Percentiles rank a stretch among this genome's conserved stretches.
These are phyloP conservation scores for Tenthredo scrophulariae DNA, from an alignment of 2,888 invertebrate species.

Conservation along the genomic window DNA sequence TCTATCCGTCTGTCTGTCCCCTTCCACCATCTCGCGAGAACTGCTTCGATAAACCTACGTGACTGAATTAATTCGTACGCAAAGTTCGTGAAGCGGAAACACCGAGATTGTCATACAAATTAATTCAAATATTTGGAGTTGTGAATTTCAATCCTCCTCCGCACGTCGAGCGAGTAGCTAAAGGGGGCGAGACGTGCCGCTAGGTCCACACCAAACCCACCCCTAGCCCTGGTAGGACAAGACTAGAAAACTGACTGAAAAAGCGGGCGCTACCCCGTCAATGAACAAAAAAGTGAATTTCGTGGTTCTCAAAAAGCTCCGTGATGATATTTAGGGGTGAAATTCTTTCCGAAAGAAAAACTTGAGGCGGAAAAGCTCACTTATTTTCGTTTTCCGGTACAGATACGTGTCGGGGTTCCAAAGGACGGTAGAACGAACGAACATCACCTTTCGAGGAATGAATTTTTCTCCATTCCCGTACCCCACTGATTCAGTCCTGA, in stretches of 20 bases:
- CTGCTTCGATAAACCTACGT: constrained; percentile 59
- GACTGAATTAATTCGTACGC: constrained; percentile 65
- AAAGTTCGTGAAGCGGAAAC: constrained; percentile 60
- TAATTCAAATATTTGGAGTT: constrained; percentile 69
- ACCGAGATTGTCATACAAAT: constrained; percentile 67
- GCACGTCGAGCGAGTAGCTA: constrained; percentile 14
- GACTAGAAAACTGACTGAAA: background rate
- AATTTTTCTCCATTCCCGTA: background rate
- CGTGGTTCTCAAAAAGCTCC: background rate
- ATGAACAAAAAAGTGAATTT: background rate
- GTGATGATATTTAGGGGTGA: background rate
- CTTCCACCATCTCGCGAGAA: constrained; percentile 57
- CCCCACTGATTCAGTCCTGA: constrained; percentile 24
- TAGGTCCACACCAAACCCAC: constrained; percentile 15
- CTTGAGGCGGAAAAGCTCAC: background rate
- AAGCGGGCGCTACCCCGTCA: background rate
- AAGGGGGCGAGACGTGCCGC: constrained; percentile 23
- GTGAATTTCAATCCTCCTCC: constrained; percentile 51
- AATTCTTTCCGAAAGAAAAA: background rate
- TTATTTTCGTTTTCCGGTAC: background rate
- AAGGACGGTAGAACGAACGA: background rate
- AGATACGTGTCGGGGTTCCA: constrained; percentile 21
- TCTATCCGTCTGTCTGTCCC: background rate
- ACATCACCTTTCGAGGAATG: constrained; percentile 24
- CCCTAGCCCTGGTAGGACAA: background rate